A percentile compares a stretch with the other conserved stretches of the same genome.
Conservation (phyloP, 2,888 invertebrate genomes). For the Machimus atricapillus region DNA sequence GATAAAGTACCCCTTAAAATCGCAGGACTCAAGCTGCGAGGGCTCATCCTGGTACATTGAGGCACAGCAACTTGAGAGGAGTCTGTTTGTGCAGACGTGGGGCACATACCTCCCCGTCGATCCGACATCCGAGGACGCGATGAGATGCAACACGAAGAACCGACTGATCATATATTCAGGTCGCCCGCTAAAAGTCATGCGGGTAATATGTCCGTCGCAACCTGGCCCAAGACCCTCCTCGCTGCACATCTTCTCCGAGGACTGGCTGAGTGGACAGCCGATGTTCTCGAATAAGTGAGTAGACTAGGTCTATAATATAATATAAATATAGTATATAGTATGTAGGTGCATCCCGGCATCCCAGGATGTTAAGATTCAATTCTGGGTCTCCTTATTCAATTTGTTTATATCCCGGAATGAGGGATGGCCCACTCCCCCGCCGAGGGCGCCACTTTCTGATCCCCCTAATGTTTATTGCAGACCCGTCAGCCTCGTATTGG, state of each 20-base stretch:
- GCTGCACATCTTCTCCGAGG: conserved; percentile 81
- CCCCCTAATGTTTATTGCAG: conserved; percentile 52
- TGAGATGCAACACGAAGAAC: conserved; percentile 78
- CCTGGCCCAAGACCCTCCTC: conserved; percentile 72
- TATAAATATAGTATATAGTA: background rate
- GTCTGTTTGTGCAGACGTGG: conserved; percentile 83
- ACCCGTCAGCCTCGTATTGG: conserved; percentile 70
- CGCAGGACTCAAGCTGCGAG: conserved; percentile 63
- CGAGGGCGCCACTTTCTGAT: background rate
- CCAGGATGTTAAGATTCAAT: conserved; percentile 18
- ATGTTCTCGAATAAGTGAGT: conserved; percentile 61
- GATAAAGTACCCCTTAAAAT: conserved; percentile 69
- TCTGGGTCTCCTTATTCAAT: conserved; percentile 12
- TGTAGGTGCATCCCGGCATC: background rate
- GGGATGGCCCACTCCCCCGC: background rate
- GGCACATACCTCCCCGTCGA: conserved; percentile 76
- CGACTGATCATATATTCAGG: conserved; percentile 83
- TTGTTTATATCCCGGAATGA: conserved; percentile 13
- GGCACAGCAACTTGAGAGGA: conserved; percentile 79
- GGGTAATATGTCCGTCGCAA: conserved; percentile 77
- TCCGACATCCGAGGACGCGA: conserved; percentile 68
- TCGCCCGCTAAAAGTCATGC: conserved; percentile 65
- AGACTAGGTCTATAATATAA: background rate
- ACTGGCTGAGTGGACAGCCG: conserved; percentile 69
- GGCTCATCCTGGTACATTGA: conserved; percentile 77